These are phyloP conservation scores for Luffia ferchaultella DNA, from an alignment of 2,888 invertebrate genomes.

Conservation along the genomic window DNA sequence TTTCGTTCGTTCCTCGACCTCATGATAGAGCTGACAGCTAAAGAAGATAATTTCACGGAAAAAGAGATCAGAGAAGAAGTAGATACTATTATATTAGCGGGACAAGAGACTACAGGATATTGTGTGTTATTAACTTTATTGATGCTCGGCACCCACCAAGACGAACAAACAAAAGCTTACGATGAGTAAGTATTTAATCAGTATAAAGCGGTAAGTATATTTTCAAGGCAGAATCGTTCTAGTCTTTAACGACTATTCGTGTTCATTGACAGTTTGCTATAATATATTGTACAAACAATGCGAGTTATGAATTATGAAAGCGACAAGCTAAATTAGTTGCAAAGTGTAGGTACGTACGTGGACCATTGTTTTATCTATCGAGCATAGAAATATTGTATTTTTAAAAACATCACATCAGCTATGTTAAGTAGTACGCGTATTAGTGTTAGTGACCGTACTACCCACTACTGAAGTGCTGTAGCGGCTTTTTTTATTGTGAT, in stretches of 20 bases:
- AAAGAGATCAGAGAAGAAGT: slow-evolving; percentile 67
- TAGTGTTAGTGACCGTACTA: no score
- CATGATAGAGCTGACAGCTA: slow-evolving; percentile 52
- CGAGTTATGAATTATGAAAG: slow-evolving; percentile 5
- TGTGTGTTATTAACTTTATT: slow-evolving; percentile 44
- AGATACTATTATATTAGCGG: slow-evolving; percentile 65
- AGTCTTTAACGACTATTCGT: slow-evolving; percentile 7
- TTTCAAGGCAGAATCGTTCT: slow-evolving; percentile 4
- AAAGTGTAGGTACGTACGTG: neutral
- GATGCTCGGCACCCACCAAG: slow-evolving; percentile 42
- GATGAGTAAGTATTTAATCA: slow-evolving; percentile 31
- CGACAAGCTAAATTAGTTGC: neutral
- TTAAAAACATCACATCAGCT: no score
- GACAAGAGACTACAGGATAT: slow-evolving; percentile 54
- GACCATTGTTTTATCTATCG: no score
- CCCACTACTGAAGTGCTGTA: no score
- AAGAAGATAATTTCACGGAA: slow-evolving; percentile 49
- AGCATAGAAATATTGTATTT: no score
- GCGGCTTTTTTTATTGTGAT: no score
- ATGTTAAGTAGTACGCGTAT: no score
- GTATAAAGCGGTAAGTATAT: slow-evolving; percentile 7
- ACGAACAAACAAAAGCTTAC: slow-evolving; percentile 36
- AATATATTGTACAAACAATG: slow-evolving; percentile 5
- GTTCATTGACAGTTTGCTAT: slow-evolving; percentile 2
- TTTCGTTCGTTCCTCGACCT: no score